Conservation (phyloP, 2,113 vertebrate species). For the Nerophis ophidion region DNA sequence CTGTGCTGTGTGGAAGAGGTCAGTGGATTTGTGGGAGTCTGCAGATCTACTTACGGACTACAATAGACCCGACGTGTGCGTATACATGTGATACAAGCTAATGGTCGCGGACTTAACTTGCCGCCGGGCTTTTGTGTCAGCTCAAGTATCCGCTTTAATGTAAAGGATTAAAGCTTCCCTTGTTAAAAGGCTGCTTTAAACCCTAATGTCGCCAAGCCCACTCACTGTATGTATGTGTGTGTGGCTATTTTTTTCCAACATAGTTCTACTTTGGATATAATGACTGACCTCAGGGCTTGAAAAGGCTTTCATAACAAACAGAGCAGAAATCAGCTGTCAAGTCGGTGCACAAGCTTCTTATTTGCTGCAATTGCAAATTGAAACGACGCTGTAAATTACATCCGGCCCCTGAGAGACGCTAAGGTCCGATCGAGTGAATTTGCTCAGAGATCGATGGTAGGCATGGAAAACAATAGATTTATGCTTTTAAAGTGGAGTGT, state of each 20-base stretch:
- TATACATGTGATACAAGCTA: constrained; percentile 30
- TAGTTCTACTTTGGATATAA: constrained; percentile 56
- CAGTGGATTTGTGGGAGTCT: constrained; percentile 23
- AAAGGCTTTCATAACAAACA: constrained; percentile 61
- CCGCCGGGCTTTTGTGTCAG: constrained; percentile 25
- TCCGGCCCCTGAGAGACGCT: background rate
- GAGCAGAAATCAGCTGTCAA: constrained; percentile 58
- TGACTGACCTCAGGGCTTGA: constrained; percentile 51
- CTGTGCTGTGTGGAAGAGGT: constrained; percentile 24
- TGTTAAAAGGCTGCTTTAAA: constrained; percentile 43
- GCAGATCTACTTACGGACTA: constrained; percentile 32
- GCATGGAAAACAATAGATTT: too few relatives aligned
- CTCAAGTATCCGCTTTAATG: constrained; percentile 38
- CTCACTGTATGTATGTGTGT: constrained; percentile 21
- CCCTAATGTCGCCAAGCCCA: constrained; percentile 16
- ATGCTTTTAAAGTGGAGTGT: too few relatives aligned
- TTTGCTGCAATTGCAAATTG: constrained; percentile 1
- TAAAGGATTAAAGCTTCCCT: constrained; percentile 45
- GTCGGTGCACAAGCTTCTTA: constrained; percentile 26
- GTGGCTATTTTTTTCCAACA: constrained; percentile 8
- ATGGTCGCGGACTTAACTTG: constrained; percentile 19
- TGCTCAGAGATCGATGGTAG: too few relatives aligned
- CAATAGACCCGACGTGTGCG: constrained; percentile 24
- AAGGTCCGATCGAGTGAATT: too few relatives aligned
- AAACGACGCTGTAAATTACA: background rate